Base-by-base conservation (phyloP, 2,797 vertebrate species). In the Pangasius djambal region DNA sequence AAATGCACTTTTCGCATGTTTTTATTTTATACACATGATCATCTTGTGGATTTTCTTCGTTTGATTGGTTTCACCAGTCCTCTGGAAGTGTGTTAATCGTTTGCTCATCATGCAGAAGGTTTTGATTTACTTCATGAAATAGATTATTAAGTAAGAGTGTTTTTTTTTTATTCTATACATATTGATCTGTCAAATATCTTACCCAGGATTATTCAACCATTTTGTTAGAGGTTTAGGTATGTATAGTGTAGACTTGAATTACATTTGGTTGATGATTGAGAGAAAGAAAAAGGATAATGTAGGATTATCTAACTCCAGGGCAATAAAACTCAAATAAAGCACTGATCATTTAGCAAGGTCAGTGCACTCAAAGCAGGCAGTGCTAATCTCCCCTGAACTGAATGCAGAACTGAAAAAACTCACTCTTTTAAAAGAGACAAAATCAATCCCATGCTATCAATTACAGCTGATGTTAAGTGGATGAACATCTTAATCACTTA, bases 361-460 rank as follows among this genome's bases (percentile, higher is more conserved):
- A 37, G 16, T 87, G 44, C 40, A 10, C 9, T 44, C 69, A 4
- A 12, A 44, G 40, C 40, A n/a, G 74, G 25, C 12, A n/a, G 25
- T 48, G 48, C 44, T 48, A 50, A 77, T 77, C 25, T 72, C 69
- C 18, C 6, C 31, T 37, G 34, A 75, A 48, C 48, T 78, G 48
- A 6, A 40, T 1, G 28, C 0, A 0, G 9, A 8, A 74, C 12
- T 16, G 70, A 50, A 7, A 50, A 31, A 28, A 28, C 72, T 28
- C 72, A 28, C 12, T 7, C 12, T 50, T 50, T 77, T 77, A 50
- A 77, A 50, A n/a, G 22, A 48, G 72, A 75, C 69, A 13, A n/a
- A 77, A 77, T 77, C 44, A 52, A 77, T 77, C 13, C 74, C 13
- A 77, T 52, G 74, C 44, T 77, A 52, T 77, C 28, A 77, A 8